Base-by-base conservation (phyloP, 2,113 vertebrate species). In the Anthoscopus minutus region DNA sequence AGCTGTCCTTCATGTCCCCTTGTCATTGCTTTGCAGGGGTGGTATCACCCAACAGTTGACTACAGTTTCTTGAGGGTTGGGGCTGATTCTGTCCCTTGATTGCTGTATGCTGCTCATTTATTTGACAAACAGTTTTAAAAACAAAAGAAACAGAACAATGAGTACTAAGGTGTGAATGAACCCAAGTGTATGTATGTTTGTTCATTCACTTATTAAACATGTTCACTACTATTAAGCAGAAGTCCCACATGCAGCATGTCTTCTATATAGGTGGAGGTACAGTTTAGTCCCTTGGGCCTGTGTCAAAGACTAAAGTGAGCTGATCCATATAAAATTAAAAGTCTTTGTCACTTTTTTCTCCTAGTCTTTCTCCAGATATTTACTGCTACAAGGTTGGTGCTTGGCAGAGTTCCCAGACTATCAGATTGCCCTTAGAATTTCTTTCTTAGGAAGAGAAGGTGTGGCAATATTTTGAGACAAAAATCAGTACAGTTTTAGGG, bases 1-100 rank as follows among this genome's bases (percentile, higher is more conserved):
- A 95, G 94, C 92, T 96, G 93, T 92, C 67, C 56, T 71, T 74
- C 69, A 28, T 42, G n/a, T 81, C 69, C 64, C 45, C 57, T 83
- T 95, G 82, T 92, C 82, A 57, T 17, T 92, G 58, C 54, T 92
- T 69, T 73, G 58, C 45, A 78, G 60, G 51, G 69, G 33, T 78
- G 64, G 42, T 45, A 44, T 83, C 93, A 81, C 30, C 87, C 54
- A 61, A 67, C 15, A 70, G 54, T 22, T 80, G 54, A 83, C 37
- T 73, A 33, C 28, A 54, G 24, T 62, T 89, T 90, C 80, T 69
- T 89, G 57, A 92, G 67, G 20, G 10, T 22, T 24, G 4, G 25
- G 38, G 33, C 45, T 61, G 44, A 71, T 74, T 92, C 66, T 57
- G 4, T 71, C 64, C 35, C 79, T 88, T 69, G 15, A 72, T 54